Conservation (phyloP, 2,113 vertebrate genomes). For the Hemichromis elongatus region DNA sequence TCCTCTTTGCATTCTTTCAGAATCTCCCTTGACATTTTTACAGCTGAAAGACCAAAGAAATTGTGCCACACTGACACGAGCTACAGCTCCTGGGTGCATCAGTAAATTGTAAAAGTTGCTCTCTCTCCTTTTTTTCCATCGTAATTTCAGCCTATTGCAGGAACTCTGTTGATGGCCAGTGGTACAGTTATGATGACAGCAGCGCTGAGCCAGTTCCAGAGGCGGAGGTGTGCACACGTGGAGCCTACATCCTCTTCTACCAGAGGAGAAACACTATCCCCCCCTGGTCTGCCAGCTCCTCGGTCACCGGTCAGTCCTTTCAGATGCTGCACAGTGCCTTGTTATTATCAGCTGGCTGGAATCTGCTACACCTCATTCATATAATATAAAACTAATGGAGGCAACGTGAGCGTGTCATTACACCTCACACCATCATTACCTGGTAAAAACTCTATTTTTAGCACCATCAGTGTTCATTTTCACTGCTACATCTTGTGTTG, state of each 20-base stretch:
- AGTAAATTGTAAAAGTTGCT: background rate
- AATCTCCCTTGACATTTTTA: background rate
- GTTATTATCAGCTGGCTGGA: background rate
- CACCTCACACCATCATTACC: background rate
- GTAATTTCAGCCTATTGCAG: conserved; percentile 83
- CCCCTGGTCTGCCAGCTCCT: conserved; percentile 81
- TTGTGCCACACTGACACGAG: background rate
- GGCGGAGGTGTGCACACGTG: conserved; percentile 83
- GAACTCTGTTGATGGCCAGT: conserved; percentile 88
- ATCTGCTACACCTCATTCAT: background rate
- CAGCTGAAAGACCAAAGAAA: background rate
- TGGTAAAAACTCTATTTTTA: background rate
- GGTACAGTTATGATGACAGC: conserved; percentile 94
- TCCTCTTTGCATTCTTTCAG: background rate
- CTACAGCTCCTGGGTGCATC: background rate
- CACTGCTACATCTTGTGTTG: background rate
- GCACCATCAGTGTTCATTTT: background rate
- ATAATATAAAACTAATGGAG: background rate
- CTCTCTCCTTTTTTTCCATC: background rate
- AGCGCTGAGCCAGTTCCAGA: conserved; percentile 77
- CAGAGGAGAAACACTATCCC: conserved; percentile 85
- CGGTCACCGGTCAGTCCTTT: conserved; percentile 75
- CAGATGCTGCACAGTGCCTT: background rate
- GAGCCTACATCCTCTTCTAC: conserved; percentile 95
- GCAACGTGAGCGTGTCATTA: background rate